Conservation (phyloP, 2,113 vertebrate species). For the Columba janthina region DNA sequence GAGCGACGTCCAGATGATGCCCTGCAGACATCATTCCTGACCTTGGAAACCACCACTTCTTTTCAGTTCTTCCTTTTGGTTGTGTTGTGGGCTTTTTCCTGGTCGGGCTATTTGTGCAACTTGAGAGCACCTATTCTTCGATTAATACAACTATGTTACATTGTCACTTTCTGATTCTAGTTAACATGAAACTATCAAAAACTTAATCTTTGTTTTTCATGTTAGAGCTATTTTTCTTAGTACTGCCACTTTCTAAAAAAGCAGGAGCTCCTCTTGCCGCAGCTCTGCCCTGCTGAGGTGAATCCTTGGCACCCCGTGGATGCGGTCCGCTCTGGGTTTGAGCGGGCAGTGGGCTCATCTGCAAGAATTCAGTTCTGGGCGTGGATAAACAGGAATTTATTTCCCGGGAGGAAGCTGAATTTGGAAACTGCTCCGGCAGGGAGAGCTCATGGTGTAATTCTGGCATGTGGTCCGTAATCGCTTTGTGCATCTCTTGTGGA, state of each 20-base stretch:
- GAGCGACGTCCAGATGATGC: neutral
- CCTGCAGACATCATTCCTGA: neutral
- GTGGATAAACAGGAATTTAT: conserved; percentile 27
- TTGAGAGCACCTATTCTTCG: neutral
- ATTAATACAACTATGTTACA: neutral
- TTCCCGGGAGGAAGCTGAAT: neutral
- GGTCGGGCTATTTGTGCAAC: neutral
- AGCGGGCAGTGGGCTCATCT: neutral
- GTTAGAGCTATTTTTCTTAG: neutral
- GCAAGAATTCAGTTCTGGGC: conserved; percentile 23
- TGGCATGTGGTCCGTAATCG: neutral
- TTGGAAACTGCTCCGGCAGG: neutral
- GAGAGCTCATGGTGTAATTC: neutral
- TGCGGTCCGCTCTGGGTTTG: neutral
- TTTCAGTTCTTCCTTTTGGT: neutral
- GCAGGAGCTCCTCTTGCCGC: fast-evolving
- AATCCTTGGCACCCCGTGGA: neutral
- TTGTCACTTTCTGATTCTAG: neutral
- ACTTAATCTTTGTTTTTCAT: neutral
- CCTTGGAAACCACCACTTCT: neutral
- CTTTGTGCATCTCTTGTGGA: neutral
- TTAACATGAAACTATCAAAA: neutral
- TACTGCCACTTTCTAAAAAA: neutral
- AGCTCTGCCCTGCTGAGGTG: neutral
- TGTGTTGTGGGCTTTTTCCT: neutral